A percentile compares a stretch with the other conserved stretches of the same genome.
Conservation (phyloP, 2,888 invertebrate genomes). For the Desoria tigrina region DNA sequence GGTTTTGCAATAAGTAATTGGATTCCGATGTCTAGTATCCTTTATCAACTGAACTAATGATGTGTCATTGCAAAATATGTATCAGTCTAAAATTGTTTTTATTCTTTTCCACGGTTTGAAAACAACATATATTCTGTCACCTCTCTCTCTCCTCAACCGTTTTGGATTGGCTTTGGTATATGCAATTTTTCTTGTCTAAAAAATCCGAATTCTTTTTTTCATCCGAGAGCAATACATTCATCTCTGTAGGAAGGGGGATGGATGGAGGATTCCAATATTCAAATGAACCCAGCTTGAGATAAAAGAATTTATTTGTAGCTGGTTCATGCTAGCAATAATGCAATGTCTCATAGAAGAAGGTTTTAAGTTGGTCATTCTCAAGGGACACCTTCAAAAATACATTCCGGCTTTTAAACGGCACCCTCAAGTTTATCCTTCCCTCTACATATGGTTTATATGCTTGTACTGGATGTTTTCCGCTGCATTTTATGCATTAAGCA, state of each 20-base stretch:
- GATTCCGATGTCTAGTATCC: constrained; percentile 11
- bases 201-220: no score
- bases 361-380: constrained; percentile 1
- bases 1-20: constrained; percentile 16
- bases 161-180: background rate
- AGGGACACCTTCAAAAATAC: constrained; percentile 26
- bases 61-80: constrained; percentile 2
- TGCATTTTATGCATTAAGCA: background rate
- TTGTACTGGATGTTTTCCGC: background rate
- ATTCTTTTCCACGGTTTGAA: background rate
- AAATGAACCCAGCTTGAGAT: constrained; percentile 20
- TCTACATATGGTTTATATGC: background rate
- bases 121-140: background rate
- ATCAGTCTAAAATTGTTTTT: no score
- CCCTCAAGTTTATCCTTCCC: constrained; percentile 5
- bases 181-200: background rate
- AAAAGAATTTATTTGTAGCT: constrained; percentile 11
- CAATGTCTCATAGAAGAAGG: no score
- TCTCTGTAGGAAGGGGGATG: constrained; percentile 5
- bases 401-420: constrained; percentile 5
- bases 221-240: constrained; percentile 6
- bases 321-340: no score
- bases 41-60: constrained; percentile 12
- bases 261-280: constrained; percentile 10
- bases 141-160: background rate